Conservation (phyloP, 2,888 invertebrate genomes). For the Habroteleia sp. region DNA sequence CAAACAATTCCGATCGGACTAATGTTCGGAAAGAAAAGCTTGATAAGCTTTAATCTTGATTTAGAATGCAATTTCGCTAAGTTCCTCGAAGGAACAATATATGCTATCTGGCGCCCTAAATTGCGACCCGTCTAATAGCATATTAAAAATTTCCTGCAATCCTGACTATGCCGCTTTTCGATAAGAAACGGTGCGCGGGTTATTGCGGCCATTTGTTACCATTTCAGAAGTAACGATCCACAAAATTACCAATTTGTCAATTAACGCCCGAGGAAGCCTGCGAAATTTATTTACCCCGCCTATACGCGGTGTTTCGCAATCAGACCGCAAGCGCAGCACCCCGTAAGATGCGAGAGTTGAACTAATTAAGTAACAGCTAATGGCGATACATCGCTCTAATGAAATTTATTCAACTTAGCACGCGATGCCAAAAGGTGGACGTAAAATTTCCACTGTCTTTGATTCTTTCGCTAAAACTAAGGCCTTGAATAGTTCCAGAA, state of each 20-base stretch:
- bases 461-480: too few species aligned
- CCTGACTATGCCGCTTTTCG: slow-evolving; percentile 33
- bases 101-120: slow-evolving; percentile 10
- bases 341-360: neutral
- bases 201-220: slow-evolving; percentile 54
- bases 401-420: slow-evolving; percentile 4
- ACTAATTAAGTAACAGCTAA: slow-evolving; percentile 48
- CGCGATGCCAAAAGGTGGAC: too few species aligned
- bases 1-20: neutral
- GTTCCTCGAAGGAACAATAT: slow-evolving; percentile 13
- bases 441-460: too few species aligned
- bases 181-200: slow-evolving; percentile 43
- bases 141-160: slow-evolving; percentile 51
- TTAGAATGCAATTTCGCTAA: slow-evolving; percentile 50
- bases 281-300: slow-evolving; percentile 40
- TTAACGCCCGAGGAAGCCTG: slow-evolving; percentile 57
- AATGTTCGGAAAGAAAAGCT: slow-evolving; percentile 13
- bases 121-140: slow-evolving; percentile 34
- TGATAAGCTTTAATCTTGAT: slow-evolving; percentile 43
- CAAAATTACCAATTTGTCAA: slow-evolving; percentile 70
- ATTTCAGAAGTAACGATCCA: slow-evolving; percentile 56
- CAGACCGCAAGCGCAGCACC: slow-evolving; percentile 33
- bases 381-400: slow-evolving; percentile 15
- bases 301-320: slow-evolving; percentile 40
- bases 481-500: neutral